These are phyloP conservation scores for Prionailurus bengalensis DNA, from an alignment of 2,113 vertebrate species.

Conservation along the genomic window DNA sequence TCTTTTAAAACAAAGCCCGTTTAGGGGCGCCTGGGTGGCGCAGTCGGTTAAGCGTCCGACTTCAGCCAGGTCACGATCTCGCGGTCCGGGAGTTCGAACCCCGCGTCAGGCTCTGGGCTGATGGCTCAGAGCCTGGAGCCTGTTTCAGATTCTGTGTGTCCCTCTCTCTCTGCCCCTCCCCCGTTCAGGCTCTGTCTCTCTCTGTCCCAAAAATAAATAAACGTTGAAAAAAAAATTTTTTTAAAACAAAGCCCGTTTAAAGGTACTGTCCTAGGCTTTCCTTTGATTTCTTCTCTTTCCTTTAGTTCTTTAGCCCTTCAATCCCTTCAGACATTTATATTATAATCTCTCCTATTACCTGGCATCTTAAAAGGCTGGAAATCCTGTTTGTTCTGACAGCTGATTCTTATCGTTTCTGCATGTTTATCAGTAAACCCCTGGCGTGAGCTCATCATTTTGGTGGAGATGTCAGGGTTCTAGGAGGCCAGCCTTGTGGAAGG, in stretches of 20 bases:
- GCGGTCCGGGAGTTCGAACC: no score
- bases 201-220: no score
- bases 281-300: neutral
- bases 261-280: neutral
- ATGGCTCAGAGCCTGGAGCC: no score
- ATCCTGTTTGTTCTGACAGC: neutral
- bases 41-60: no score
- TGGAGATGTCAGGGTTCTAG: neutral
- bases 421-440: neutral
- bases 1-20: neutral
- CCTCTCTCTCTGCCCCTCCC: no score
- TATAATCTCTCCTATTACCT: neutral
- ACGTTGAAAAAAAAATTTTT: neutral
- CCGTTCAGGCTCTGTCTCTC: no score
- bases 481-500: neutral
- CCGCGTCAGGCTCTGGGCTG: no score
- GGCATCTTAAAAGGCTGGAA: neutral
- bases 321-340: neutral
- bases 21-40: neutral
- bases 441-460: rapidly evolving
- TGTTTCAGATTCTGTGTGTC: no score
- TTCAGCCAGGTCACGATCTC: no score
- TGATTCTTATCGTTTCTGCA: neutral
- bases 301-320: neutral
- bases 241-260: neutral